Evolutionary conservation across 2,113 vertebrate species (phyloP).

Genomic region (Odontesthes bonariensis): DNA sequence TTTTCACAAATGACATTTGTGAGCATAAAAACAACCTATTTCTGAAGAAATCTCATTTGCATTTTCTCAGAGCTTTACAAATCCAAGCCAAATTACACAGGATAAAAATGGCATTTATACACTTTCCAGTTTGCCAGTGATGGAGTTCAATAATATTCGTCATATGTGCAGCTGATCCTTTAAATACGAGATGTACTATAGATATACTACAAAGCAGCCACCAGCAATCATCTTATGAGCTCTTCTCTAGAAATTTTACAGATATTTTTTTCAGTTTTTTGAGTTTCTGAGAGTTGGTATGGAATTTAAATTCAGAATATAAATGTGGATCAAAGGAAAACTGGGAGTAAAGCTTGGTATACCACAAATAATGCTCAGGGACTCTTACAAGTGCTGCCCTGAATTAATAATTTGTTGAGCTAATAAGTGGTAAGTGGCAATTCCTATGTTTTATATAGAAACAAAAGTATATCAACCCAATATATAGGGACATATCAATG

Average conservation of each 20-base stretch:
- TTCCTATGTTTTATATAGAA: too few relatives aligned
- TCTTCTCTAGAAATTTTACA: too few relatives aligned
- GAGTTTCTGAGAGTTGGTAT: neutral
- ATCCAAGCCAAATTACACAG: constrained; percentile 41
- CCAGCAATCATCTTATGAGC: too few relatives aligned
- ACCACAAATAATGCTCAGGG: neutral
- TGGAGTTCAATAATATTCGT: constrained; percentile 43
- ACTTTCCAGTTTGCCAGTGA: constrained; percentile 10
- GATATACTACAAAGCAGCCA: constrained; percentile 4
- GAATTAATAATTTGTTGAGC: too few relatives aligned
- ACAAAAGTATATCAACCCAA: too few relatives aligned
- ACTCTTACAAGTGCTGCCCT: too few relatives aligned
- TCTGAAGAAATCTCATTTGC: constrained; percentile 53
- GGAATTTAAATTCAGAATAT: too few relatives aligned
- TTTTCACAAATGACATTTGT: constrained; percentile 35
- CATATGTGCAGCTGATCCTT: constrained; percentile 26
- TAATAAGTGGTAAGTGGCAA: too few relatives aligned
- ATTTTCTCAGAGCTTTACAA: constrained; percentile 47
- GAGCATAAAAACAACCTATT: constrained; percentile 48
- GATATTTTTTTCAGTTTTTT: too few relatives aligned
- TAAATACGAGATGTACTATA: constrained; percentile 24
- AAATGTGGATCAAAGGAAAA: neutral
- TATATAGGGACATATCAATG: too few relatives aligned
- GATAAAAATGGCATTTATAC: constrained; percentile 19
- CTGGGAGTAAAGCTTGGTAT: neutral